These are phyloP conservation scores for Rhineura floridana DNA, from an alignment of 2,113 vertebrate genomes.

Conservation along the genomic window DNA sequence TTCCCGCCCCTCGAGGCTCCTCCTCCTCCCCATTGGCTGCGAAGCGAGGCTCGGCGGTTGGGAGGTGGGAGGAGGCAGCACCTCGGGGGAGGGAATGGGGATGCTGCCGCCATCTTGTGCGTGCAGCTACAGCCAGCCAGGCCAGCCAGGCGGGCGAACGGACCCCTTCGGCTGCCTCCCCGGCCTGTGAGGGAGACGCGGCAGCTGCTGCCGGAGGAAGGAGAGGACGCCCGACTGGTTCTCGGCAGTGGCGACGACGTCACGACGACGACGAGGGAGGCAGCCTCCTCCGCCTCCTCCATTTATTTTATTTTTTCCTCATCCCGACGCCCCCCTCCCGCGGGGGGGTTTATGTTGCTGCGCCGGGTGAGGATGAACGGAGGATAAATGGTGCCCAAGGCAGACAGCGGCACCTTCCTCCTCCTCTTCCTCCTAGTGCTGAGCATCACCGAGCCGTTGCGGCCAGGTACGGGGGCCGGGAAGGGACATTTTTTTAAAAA, in stretches of 20 bases:
- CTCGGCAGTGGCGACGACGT: not conserved
- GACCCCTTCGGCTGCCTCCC: not conserved
- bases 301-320: too few species aligned
- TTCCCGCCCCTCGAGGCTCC: fast-evolving
- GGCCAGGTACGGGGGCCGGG: constrained; percentile 83
- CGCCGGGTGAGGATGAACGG: constrained; percentile 92
- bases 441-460: constrained; percentile 89
- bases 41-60: constrained; percentile 29
- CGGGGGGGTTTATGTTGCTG: constrained; percentile 65
- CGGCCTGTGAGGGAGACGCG: not conserved
- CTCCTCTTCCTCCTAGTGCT: constrained; percentile 91
- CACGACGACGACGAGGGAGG: not conserved
- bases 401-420: constrained; percentile 92
- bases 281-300: not conserved
- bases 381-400: constrained; percentile 99
- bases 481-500: too few species aligned
- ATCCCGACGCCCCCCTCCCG: constrained; percentile 21
- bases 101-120: constrained; percentile 68
- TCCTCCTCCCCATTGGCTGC: constrained; percentile 31
- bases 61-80: constrained; percentile 19
- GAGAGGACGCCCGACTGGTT: not conserved
- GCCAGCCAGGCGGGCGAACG: not conserved
- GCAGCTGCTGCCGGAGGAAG: too few species aligned
- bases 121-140: constrained; percentile 25
- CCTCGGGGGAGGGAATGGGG: constrained; percentile 12